Conservation (phyloP, 2,113 vertebrate species). For the Serinus canaria region DNA sequence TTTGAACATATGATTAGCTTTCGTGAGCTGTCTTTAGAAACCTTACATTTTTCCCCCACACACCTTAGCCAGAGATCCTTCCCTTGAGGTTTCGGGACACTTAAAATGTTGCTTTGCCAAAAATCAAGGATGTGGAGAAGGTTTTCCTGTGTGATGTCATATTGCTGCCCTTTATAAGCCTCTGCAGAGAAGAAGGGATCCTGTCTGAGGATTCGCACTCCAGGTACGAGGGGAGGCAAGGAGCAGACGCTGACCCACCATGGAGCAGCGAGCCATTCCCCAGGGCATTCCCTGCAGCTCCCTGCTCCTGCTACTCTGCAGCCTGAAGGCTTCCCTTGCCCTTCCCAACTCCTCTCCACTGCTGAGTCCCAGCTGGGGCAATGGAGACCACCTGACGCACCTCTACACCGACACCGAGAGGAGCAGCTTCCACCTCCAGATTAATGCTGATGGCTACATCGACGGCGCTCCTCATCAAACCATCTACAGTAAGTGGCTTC, state of each 20-base stretch:
- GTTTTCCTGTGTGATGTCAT: conserved; percentile 80
- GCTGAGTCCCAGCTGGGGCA: conserved; percentile 82
- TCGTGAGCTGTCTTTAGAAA: conserved; percentile 70
- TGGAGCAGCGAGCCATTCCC: not conserved
- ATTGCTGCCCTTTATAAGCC: conserved; percentile 74
- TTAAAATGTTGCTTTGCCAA: conserved; percentile 75
- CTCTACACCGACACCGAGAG: conserved; percentile 74
- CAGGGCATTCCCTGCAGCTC: not conserved
- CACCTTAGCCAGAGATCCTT: conserved; percentile 65
- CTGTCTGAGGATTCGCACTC: conserved; percentile 7
- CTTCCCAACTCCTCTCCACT: conserved; percentile 73
- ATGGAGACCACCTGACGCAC: conserved; percentile 77
- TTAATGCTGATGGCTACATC: conserved; percentile 69
- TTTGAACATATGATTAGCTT: conserved; percentile 74
- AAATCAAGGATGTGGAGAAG: conserved; percentile 76
- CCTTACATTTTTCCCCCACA: conserved; percentile 45
- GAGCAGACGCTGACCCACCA: not conserved
- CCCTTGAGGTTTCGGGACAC: conserved; percentile 66
- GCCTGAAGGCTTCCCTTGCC: not conserved
- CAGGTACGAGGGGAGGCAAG: not conserved
- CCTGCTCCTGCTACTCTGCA: conserved; percentile 60
- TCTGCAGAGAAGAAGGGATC: conserved; percentile 54
- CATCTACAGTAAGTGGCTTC: conserved; percentile 80
- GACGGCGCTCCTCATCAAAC: conserved; percentile 70
- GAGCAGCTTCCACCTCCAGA: conserved; percentile 90